These are phyloP conservation scores for Cepphus grylle DNA, from an alignment of 2,113 vertebrate species.

Conservation along the genomic window DNA sequence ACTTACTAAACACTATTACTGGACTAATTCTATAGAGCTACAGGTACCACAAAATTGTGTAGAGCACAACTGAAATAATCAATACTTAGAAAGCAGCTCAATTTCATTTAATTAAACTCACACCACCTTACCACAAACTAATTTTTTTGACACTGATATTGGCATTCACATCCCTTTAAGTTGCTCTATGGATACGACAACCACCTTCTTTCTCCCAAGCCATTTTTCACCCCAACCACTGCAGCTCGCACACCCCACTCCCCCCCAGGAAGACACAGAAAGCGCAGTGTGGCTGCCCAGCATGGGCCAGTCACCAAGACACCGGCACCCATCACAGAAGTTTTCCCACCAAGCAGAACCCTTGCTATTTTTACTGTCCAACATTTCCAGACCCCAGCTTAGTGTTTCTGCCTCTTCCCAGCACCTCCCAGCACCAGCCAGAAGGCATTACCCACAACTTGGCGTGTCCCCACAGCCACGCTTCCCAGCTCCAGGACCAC, in stretches of 20 bases:
- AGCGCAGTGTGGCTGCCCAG: neutral
- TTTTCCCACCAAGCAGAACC: neutral
- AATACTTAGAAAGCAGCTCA: neutral
- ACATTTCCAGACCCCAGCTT: neutral
- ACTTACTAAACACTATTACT: neutral
- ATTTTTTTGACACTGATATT: neutral
- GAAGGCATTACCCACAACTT: fast-evolving
- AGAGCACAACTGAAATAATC: neutral
- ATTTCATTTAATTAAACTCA: neutral
- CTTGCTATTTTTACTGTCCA: neutral
- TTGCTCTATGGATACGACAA: neutral
- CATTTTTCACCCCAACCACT: neutral
- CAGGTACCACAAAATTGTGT: neutral
- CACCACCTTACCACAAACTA: neutral
- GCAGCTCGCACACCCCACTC: neutral
- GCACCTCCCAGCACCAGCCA: too few species aligned
- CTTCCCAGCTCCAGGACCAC: neutral
- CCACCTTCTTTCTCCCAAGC: neutral
- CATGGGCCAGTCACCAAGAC: neutral
- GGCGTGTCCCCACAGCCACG: neutral
- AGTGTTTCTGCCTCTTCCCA: neutral
- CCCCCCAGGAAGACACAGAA: neutral
- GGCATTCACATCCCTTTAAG: neutral
- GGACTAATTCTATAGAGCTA: neutral
- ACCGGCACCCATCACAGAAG: neutral